Evolutionary conservation across 30 jellyfish, hydroid and myxozoan species (phyloP).

Genomic region (Aurelia coerulea): DNA sequence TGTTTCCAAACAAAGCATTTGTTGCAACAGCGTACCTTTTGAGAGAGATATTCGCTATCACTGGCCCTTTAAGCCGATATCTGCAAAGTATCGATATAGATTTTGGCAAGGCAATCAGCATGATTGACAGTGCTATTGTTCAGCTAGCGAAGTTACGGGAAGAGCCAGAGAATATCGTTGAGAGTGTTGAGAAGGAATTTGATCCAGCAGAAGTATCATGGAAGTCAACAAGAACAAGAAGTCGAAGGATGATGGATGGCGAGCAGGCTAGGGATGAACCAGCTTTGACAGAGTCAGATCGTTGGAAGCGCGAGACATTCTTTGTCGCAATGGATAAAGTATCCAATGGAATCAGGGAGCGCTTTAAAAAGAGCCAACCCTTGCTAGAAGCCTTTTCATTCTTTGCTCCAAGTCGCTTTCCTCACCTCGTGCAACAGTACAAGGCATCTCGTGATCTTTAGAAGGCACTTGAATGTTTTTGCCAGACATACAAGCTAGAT

Average conservation of each 20-base stretch:
- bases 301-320: constrained; percentile 52
- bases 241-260: constrained; percentile 46
- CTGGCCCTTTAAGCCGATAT: constrained; percentile 59
- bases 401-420: constrained; percentile 44
- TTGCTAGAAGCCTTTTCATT: constrained; percentile 28
- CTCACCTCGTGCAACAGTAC: constrained; percentile 32
- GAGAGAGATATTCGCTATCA: constrained; percentile 54
- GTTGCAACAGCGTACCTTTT: constrained; percentile 45
- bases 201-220: constrained; percentile 52
- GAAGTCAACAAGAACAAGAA: constrained; percentile 36
- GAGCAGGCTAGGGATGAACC: constrained; percentile 35
- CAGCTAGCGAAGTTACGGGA: constrained; percentile 45
- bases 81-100: background rate
- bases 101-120: constrained; percentile 35
- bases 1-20: constrained; percentile 8
- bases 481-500: constrained; percentile 31
- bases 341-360: constrained; percentile 51
- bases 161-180: constrained; percentile 52
- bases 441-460: background rate
- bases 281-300: constrained; percentile 38
- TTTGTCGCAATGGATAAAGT: constrained; percentile 61
- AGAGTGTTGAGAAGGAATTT: constrained; percentile 20
- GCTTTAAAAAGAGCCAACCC: constrained; percentile 35
- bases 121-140: constrained; percentile 46
- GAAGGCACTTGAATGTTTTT: constrained; percentile 13